Percentiles rank a stretch among this genome's conserved stretches.
These are phyloP conservation scores for Drosophila flavopinicola DNA, from an alignment of 2,888 invertebrate genomes.

Conservation along the genomic window DNA sequence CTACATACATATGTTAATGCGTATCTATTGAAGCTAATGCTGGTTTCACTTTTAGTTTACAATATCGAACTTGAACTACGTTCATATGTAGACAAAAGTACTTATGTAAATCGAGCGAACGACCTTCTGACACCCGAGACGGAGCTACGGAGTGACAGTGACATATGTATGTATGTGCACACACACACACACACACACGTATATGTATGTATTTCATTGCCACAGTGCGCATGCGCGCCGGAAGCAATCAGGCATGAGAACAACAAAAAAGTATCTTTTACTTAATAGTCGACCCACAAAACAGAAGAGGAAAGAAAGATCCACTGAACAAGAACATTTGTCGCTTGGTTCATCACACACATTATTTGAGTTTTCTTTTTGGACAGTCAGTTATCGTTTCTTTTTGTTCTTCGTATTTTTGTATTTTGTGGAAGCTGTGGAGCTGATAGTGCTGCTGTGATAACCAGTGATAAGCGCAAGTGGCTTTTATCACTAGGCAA, in stretches of 20 bases:
- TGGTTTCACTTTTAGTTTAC: background rate
- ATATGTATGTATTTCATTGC: conserved; percentile 36
- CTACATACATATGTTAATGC: background rate
- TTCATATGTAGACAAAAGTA: conserved; percentile 21
- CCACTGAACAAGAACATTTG: conserved; percentile 28
- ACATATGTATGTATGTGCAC: conserved; percentile 30
- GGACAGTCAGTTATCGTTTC: conserved; percentile 8
- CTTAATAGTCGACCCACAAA: background rate
- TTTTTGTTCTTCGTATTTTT: background rate
- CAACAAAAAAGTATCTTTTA: conserved; percentile 36
- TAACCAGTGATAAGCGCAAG: conserved; percentile 27
- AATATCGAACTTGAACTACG: conserved; percentile 17
- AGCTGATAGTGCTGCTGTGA: conserved; percentile 12
- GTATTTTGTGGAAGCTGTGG: conserved; percentile 5
- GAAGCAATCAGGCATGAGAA: conserved; percentile 53
- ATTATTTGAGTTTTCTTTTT: background rate
- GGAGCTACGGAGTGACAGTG: conserved; percentile 40
- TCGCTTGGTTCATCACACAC: conserved; percentile 3
- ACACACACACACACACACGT: background rate
- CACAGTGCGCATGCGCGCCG: conserved; percentile 48
- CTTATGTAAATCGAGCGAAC: conserved; percentile 52
- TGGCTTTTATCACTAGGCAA: conserved; percentile 21
- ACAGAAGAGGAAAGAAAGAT: background rate
- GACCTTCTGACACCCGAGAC: conserved; percentile 56
- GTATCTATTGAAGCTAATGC: background rate